Conservation (phyloP, 2,888 invertebrate species). For the Ellobium chinense region DNA sequence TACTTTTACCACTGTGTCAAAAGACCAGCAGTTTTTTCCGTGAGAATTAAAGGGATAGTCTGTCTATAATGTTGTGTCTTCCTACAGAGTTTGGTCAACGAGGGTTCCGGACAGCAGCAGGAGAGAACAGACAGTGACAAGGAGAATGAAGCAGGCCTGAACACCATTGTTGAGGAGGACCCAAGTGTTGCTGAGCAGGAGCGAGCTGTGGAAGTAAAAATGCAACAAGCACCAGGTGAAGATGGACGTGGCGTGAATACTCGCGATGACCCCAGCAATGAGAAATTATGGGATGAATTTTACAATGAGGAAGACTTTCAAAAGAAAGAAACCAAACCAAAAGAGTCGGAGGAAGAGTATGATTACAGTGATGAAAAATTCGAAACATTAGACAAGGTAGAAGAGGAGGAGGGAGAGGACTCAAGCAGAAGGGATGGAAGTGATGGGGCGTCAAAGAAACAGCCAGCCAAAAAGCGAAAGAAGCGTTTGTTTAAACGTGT, state of each 20-base stretch:
- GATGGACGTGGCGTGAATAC: background rate
- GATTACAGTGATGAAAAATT: background rate
- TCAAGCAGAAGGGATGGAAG: background rate
- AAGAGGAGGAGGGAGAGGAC: background rate
- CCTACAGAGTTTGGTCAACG: constrained; percentile 24
- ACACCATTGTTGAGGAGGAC: background rate
- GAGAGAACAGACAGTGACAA: constrained; percentile 35
- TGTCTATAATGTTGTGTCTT: too few species aligned
- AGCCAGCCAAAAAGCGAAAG: background rate
- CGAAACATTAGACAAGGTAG: background rate
- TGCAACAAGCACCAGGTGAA: background rate
- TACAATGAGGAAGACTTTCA: constrained; percentile 25
- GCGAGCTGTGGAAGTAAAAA: background rate
- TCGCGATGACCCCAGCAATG: background rate
- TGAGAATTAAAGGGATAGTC: too few species aligned
- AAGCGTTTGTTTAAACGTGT: background rate
- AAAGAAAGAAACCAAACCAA: background rate
- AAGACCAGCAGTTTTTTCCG: too few species aligned
- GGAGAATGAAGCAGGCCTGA: constrained; percentile 6
- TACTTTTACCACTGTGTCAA: background rate
- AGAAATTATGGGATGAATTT: constrained; percentile 33
- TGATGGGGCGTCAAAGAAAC: background rate
- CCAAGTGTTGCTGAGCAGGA: background rate
- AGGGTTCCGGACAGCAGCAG: background rate
- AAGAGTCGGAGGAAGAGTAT: background rate